These are phyloP conservation scores for Engraulis encrasicolus DNA, from an alignment of 2,113 vertebrate species.

Conservation along the genomic window DNA sequence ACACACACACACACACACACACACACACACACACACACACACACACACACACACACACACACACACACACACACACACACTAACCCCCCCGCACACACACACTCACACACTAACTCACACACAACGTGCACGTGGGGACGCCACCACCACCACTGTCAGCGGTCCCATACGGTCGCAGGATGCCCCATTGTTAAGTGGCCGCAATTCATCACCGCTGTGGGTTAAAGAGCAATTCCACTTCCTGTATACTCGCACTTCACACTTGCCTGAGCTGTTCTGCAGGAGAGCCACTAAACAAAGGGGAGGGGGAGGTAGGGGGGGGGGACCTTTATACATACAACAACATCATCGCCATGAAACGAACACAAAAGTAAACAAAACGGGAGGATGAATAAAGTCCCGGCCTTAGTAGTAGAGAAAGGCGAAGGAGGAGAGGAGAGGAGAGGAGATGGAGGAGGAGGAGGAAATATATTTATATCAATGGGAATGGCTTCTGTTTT, in stretches of 20 bases:
- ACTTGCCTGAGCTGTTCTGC: slow-evolving; percentile 77
- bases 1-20: slow-evolving; percentile 27
- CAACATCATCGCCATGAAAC: slow-evolving; percentile 40
- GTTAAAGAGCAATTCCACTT: slow-evolving; percentile 85
- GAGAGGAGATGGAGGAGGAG: slow-evolving; percentile 35
- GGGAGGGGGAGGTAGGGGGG: too few species aligned
- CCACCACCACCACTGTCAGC: slow-evolving; percentile 79
- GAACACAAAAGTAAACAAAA: slow-evolving; percentile 1
- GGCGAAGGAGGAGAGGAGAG: not conserved
- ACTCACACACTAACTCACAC: slow-evolving; percentile 31
- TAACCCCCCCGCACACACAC: too few species aligned
- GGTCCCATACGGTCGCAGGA: slow-evolving; percentile 82
- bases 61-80: slow-evolving; percentile 32
- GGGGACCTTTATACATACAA: slow-evolving; percentile 74
- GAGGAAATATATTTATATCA: slow-evolving; percentile 80
- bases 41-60: slow-evolving; percentile 46
- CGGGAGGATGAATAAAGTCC: not conserved
- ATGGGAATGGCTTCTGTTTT: slow-evolving; percentile 71
- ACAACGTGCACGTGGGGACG: slow-evolving; percentile 65
- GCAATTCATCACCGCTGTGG: slow-evolving; percentile 90
- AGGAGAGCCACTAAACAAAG: slow-evolving; percentile 74
- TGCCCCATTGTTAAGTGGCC: slow-evolving; percentile 93
- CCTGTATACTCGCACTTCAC: slow-evolving; percentile 77
- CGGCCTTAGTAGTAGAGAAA: not conserved
- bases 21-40: not conserved